Percentiles rank a stretch among this genome's conserved stretches.
Evolutionary conservation across 2,888 invertebrate genomes (phyloP).

Genomic region (Drosophila peninsularis): DNA sequence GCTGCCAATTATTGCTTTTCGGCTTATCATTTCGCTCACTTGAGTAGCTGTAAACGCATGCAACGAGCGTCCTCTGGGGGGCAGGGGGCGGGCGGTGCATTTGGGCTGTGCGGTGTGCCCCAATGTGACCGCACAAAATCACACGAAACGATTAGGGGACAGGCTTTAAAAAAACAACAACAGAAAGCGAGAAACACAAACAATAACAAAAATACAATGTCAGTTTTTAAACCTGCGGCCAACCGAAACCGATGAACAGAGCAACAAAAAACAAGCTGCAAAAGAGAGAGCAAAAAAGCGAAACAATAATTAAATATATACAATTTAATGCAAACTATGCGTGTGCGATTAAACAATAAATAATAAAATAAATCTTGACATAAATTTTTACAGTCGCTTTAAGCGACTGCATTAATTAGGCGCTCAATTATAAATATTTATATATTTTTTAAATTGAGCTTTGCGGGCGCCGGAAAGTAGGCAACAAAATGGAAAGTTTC

Average conservation of each 20-base stretch:
- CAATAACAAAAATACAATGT: constrained; percentile 3
- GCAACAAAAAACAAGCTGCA: not conserved
- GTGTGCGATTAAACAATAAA: constrained; percentile 17
- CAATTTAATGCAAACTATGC: constrained; percentile 22
- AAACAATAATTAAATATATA: constrained; percentile 45
- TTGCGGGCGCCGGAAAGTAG: constrained; percentile 13
- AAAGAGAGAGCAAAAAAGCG: constrained; percentile 1
- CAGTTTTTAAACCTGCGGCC: constrained; percentile 40
- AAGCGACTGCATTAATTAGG: constrained; percentile 49
- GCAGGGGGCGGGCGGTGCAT: not conserved
- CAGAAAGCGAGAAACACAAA: not conserved
- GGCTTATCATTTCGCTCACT: constrained; percentile 6
- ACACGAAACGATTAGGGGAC: constrained; percentile 70
- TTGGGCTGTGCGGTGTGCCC: constrained; percentile 50
- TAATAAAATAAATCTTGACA: constrained; percentile 49
- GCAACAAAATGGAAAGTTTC: constrained; percentile 6
- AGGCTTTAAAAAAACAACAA: constrained; percentile 22
- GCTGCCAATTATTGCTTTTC: constrained; percentile 6
- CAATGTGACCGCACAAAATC: constrained; percentile 70
- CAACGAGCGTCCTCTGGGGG: constrained; percentile 17
- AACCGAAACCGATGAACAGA: constrained; percentile 18
- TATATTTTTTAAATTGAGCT: constrained; percentile 18
- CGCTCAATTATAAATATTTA: constrained; percentile 29
- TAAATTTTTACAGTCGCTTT: constrained; percentile 33
- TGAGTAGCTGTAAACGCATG: constrained; percentile 13